Conservation (phyloP, 2,888 invertebrate genomes). For the Synanthedon vespiformis region DNA sequence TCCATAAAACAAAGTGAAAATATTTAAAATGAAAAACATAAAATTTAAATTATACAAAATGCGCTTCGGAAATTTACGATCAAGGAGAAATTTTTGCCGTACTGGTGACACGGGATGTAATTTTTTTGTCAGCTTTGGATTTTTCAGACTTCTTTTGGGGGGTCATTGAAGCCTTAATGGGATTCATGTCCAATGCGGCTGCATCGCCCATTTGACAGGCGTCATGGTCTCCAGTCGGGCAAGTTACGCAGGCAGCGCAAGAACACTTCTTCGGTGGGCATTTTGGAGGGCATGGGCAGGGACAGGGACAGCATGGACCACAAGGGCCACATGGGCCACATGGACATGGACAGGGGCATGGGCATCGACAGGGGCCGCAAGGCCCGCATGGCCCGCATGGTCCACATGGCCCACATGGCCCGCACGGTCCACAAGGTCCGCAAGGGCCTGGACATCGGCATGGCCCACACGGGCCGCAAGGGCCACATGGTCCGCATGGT, state of each 20-base stretch:
- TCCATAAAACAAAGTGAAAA: too few relatives aligned
- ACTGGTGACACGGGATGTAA: too few relatives aligned
- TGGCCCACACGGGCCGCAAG: constrained; percentile 15
- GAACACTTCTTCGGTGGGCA: constrained; percentile 14
- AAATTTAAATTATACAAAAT: too few relatives aligned
- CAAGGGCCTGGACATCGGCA: constrained; percentile 7
- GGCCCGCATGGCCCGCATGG: constrained; percentile 15
- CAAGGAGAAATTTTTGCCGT: too few relatives aligned
- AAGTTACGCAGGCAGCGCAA: constrained; percentile 15
- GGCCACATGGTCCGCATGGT: constrained; percentile 16
- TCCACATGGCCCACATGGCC: constrained; percentile 18
- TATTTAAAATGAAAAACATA: too few relatives aligned
- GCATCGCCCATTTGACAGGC: too few relatives aligned
- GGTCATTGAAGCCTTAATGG: too few relatives aligned
- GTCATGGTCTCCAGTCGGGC: constrained; percentile 7
- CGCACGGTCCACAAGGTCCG: constrained; percentile 13
- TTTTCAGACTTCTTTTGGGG: too few relatives aligned
- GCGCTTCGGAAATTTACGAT: too few relatives aligned
- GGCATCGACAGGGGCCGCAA: constrained; percentile 16
- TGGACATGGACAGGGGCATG: constrained; percentile 19
- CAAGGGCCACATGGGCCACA: constrained; percentile 15
- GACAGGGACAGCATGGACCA: constrained; percentile 12
- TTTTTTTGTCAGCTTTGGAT: too few relatives aligned
- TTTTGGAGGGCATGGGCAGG: constrained; percentile 16
- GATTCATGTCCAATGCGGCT: too few relatives aligned